Evolutionary conservation across 2,888 invertebrate species (phyloP), one percentile per base, ranked within the genome.

Genomic region (Prenolepis imparis): DNA sequence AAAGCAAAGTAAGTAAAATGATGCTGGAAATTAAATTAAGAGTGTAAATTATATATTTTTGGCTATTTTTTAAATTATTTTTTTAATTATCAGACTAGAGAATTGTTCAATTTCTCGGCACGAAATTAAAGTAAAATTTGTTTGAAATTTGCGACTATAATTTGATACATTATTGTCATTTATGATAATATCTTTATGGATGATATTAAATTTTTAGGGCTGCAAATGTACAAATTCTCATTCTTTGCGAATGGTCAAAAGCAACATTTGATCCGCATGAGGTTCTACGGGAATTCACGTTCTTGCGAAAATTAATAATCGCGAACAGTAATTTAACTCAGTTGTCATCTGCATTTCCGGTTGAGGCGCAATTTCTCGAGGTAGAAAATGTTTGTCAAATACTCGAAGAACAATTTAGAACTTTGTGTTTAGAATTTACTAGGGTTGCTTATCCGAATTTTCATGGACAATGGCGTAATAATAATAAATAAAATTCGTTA

Each of bases 261-360:
- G 84, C 86, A 57, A 88, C 74, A 4, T 91, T 95, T 67, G 91
- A 94, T 84, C 93, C 94, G 0, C 84, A 86, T 3, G 68, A 83
- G 6, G 67, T 92, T 64, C 81, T 93, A 9, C 83, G 63, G 1
- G 90, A 90, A 82, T 93, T 94, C 82, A 83, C 92, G 3, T 83
- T 84, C 0, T 80, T 94, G 11, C 90, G 84, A 74, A 91, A 90
- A 36, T 88, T 95, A 6, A 88, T 86, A 0, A 90, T 95, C 3
- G 63, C 84, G 2, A 89, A 91, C 12, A 91, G 94, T 48, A 93
- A 93, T 70, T 85, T 95, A 44, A 91, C 89, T 11, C 88, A 82
- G 77, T 84, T 95, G 4, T 64, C 86, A 15, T 88, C 87, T 5
- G 55, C 92, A 5, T 93, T 93, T 85, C 91, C 93, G 1, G 36